Conservation (phyloP, 2,888 invertebrate genomes). For the Eupithecia vulgata region DNA sequence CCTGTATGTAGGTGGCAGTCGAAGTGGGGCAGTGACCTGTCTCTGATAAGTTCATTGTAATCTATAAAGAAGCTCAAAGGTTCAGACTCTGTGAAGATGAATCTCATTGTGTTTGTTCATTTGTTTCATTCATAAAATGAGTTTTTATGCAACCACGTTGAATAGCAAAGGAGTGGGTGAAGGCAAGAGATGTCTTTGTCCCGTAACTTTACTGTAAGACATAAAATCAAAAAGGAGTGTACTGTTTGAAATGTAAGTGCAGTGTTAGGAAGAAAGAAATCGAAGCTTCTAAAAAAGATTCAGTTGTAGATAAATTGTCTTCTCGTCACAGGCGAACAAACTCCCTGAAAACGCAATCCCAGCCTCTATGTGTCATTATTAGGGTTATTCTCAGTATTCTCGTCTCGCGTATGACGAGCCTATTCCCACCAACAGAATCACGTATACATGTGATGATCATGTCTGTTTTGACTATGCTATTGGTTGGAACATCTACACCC, state of each 20-base stretch:
- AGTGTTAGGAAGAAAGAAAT: background rate
- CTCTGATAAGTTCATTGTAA: conserved; percentile 23
- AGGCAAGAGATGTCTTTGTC: background rate
- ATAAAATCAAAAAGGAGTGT: background rate
- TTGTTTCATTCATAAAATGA: conserved; percentile 3
- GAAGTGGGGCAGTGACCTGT: conserved; percentile 37
- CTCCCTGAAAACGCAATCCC: background rate
- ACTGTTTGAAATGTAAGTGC: background rate
- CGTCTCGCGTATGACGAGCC: no score
- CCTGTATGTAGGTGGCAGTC: conserved; percentile 41
- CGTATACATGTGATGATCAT: no score
- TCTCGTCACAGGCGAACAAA: background rate
- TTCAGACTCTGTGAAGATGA: background rate
- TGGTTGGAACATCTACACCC: no score
- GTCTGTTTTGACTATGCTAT: no score
- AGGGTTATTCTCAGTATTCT: no score
- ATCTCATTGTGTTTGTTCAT: conserved; percentile 1
- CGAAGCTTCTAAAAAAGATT: background rate
- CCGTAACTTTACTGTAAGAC: background rate
- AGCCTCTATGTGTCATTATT: background rate
- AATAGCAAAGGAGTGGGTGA: background rate
- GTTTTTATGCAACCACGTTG: background rate
- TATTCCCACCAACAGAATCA: no score
- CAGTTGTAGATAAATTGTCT: background rate
- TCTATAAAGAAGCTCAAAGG: conserved; percentile 21